A percentile compares a stretch with the other conserved stretches of the same genome.
Evolutionary conservation across 37 sponge, comb jelly and placozoan species (phyloP).

Genomic region (Hexactinellida sp.): DNA sequence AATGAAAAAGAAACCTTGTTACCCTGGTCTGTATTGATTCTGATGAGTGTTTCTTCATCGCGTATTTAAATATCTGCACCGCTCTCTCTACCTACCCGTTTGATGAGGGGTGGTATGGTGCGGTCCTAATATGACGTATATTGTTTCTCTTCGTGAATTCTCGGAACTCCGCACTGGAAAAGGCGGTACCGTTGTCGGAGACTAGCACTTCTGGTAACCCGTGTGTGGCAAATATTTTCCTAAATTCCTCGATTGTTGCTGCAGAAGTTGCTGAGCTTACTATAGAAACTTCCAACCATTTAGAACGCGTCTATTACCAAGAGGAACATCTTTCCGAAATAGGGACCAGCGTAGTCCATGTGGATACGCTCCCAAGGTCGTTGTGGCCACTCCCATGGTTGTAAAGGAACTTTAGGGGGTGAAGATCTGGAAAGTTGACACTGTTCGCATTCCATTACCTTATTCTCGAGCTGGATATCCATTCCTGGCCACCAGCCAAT

Average conservation of each 20-base stretch:
- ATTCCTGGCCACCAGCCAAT: constrained; percentile 34
- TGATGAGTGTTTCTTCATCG: constrained; percentile 1
- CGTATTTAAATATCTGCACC: constrained; percentile 27
- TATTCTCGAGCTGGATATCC: constrained; percentile 21
- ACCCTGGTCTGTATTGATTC: constrained; percentile 16
- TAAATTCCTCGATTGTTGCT: constrained; percentile 11
- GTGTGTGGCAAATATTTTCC: constrained; percentile 21
- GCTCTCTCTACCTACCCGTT: constrained; percentile 37
- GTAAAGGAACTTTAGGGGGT: constrained; percentile 17
- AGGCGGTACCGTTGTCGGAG: constrained; percentile 21
- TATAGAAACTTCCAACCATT: constrained; percentile 22
- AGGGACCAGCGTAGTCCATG: constrained; percentile 23
- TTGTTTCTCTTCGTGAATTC: constrained; percentile 19
- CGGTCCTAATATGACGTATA: constrained; percentile 17
- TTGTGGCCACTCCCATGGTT: constrained; percentile 29
- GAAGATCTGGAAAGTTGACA: neutral
- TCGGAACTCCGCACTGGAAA: constrained; percentile 21
- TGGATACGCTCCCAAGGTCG: constrained; percentile 24
- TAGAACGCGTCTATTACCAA: constrained; percentile 27
- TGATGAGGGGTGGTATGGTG: constrained; percentile 33
- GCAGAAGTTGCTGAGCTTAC: constrained; percentile 7
- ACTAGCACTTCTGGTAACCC: constrained; percentile 33
- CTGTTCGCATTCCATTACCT: neutral
- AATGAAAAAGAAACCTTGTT: constrained; percentile 22
- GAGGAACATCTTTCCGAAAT: constrained; percentile 24